These are phyloP conservation scores for Lagopus leucura DNA, from an alignment of 2,113 vertebrate species.

Conservation along the genomic window DNA sequence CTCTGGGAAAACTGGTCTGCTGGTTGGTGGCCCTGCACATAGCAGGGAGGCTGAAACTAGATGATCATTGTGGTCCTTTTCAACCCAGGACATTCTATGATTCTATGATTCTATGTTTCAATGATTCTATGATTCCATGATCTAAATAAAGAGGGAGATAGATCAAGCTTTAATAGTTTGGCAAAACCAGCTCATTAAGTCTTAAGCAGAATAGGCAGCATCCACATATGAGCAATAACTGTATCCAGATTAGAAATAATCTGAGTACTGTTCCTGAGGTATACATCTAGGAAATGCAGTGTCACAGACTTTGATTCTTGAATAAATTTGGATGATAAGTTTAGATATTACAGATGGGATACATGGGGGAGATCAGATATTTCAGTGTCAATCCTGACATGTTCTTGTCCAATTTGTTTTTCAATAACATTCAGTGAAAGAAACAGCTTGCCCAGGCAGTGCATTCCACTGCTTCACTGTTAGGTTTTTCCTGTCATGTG, in stretches of 20 bases:
- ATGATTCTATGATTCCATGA: no score
- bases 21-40: no score
- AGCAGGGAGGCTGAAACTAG: no score
- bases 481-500: slow-evolving; percentile 28
- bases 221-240: neutral
- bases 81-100: no score
- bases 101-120: no score
- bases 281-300: neutral
- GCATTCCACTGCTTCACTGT: neutral
- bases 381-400: neutral
- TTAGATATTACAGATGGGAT: neutral
- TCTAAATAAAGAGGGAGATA: neutral
- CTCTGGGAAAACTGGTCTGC: no score
- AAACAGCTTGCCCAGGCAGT: neutral
- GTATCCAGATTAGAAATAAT: neutral
- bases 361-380: neutral
- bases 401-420: neutral
- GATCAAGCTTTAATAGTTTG: neutral
- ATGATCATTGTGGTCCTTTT: no score
- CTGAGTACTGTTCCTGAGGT: neutral
- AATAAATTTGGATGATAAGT: neutral
- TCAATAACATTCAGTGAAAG: neutral
- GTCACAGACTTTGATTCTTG: neutral
- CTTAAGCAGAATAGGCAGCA: neutral
- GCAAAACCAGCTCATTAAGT: slow-evolving; percentile 6